Evolutionary conservation across 2,113 vertebrate species (phyloP), one percentile per base, ranked within the genome.

Genomic region (Microtus ochrogaster): DNA sequence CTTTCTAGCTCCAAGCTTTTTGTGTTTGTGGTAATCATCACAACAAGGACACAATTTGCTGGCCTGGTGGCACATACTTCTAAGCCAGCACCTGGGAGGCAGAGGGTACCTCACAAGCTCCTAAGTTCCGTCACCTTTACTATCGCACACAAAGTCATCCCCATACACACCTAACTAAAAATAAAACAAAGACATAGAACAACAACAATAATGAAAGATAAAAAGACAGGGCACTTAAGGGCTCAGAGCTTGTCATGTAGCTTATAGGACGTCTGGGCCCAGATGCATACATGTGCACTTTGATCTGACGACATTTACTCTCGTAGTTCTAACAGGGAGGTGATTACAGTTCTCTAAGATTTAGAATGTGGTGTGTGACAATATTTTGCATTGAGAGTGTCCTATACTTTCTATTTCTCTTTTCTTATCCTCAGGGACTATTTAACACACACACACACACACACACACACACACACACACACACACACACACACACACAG

Each of bases 1-100:
- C 30, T 79, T 33, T 79, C 49, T 36, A 55, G 49, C 11, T 55
- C 78, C 33, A n/a, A n/a, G 49, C 49, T 6, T 55, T 81, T 55
- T 55, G 49, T 84, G n/a, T 84, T 84, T 44, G 10, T 55, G 41
- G 30, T 36, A 90, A 70, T 73, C 2, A 10, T 44, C 16, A 85
- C 82, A 95, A 86, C 78, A 5, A 81, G 96, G 92, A 73, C 36
- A 66, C 73, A 92, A 77, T 49, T n/a, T 68, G 65, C 19, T 26
- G 26, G 11, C 84, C 49, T 49, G 30, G 44, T 36, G 30, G 83
- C 30, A 49, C 41, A 22, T 14, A 52, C 36, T 55, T 82, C 36
- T 61, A 82, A 26, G 10, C 19, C n/a, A 58, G 33, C 33, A 24
- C 78, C 21, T 12, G 19, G 41, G 33, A 86, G 65, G 6, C 19